A percentile compares a stretch with the other conserved stretches of the same genome.
Evolutionary conservation across 2,797 vertebrate genomes (phyloP).

Genomic region (Poeciliopsis infans): DNA sequence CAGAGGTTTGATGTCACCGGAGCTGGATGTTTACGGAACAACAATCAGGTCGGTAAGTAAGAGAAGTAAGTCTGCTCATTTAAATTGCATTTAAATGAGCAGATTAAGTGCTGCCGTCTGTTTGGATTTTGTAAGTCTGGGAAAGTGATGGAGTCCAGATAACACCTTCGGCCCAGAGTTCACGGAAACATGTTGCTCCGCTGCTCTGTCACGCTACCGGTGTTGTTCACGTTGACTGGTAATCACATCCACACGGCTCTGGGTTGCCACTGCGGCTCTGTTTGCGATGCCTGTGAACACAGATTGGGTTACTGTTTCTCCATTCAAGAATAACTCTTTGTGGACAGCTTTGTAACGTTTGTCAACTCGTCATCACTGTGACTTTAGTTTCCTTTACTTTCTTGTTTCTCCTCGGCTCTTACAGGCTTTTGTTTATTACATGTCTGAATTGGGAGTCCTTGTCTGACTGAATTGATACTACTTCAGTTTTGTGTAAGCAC

Average conservation of each 20-base stretch:
- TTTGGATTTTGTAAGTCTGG: constrained; percentile 24
- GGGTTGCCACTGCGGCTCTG: constrained; percentile 2
- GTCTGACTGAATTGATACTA: background rate
- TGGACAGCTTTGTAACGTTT: background rate
- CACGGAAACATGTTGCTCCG: constrained; percentile 39
- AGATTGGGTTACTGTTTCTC: constrained; percentile 1
- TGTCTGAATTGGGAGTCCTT: background rate
- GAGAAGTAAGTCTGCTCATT: too few relatives aligned
- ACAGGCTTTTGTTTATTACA: background rate
- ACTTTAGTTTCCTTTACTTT: background rate
- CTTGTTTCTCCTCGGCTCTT: background rate
- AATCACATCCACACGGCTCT: constrained; percentile 21
- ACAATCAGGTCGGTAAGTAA: constrained; percentile 5
- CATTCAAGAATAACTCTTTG: constrained; percentile 5
- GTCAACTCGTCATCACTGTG: background rate
- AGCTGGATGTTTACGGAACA: background rate
- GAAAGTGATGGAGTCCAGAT: constrained; percentile 43
- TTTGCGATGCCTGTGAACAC: constrained; percentile 4
- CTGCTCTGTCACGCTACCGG: constrained; percentile 15
- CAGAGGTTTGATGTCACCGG: background rate
- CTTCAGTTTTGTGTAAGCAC: background rate
- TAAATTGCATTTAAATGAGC: constrained; percentile 19
- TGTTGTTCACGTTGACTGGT: constrained; percentile 13
- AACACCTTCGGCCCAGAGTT: constrained; percentile 34
- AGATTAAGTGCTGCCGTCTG: constrained; percentile 19